A percentile compares a stretch with the other conserved stretches of the same genome.
Evolutionary conservation across 2,797 vertebrate species (phyloP).

Genomic region (Enteromius unitaeniatus): DNA sequence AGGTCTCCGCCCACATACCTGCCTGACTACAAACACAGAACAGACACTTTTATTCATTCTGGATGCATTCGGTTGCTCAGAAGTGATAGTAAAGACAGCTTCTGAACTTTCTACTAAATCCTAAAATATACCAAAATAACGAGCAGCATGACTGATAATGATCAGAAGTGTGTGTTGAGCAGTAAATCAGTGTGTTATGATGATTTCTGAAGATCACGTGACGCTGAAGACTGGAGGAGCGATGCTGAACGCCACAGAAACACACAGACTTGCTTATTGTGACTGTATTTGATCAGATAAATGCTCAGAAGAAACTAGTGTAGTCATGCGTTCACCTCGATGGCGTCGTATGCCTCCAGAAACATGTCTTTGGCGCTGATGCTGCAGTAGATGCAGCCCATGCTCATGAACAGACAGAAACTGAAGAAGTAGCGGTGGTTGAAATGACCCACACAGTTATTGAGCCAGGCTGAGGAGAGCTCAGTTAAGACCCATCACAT

Average conservation of each 20-base stretch:
- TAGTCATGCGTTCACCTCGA: constrained; percentile 80
- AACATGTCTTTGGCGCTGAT: constrained; percentile 90
- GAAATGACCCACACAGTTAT: constrained; percentile 97
- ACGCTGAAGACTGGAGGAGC: constrained; percentile 1
- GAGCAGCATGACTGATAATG: no score
- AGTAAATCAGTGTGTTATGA: no score
- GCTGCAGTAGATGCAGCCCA: constrained; percentile 97
- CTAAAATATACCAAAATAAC: no score
- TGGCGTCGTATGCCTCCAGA: constrained; percentile 87
- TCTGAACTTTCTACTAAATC: neutral
- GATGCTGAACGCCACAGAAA: no score
- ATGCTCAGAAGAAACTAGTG: no score
- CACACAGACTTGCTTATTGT: no score
- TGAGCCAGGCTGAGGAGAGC: constrained; percentile 88
- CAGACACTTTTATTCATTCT: neutral
- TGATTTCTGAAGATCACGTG: neutral
- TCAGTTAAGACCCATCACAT: constrained; percentile 74
- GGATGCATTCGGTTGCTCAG: neutral
- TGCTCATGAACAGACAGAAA: constrained; percentile 96
- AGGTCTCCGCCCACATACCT: constrained; percentile 80
- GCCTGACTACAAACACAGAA: constrained; percentile 77
- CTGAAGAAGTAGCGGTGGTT: constrained; percentile 99
- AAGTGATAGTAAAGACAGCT: neutral
- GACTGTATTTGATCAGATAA: no score
- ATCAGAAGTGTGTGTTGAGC: no score